Evolutionary conservation across 2,888 invertebrate species (phyloP), one percentile per base, ranked within the genome.

Genomic region (Torymus auratus): DNA sequence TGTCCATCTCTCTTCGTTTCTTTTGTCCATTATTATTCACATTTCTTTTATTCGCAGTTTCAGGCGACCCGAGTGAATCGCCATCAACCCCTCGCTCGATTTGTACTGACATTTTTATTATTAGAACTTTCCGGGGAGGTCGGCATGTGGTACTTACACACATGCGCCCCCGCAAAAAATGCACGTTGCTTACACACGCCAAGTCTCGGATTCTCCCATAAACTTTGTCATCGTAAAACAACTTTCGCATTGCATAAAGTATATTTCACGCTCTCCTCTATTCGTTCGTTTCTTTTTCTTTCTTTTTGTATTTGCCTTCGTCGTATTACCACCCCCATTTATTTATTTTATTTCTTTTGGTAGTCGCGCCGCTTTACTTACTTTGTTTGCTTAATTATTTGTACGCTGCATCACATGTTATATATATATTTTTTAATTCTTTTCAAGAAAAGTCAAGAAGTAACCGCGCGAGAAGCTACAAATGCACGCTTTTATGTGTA

Each of bases 21-120:
- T 80, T 82, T 78, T 80, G 74, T 69, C 56, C 28, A 15, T 78
- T 55, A 14, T 75, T 76, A 78, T 79, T 75, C 69, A 68, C 75
- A 81, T 81, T 84, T 78, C 28, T 78, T 41, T 83, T 84, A 84
- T 82, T 65, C 50, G 62, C 69, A 53, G 55, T 82, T 28, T 84
- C 85, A 85, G 84, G 84, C 83, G 78, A 84, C 83, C 83, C 81
- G 41, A 41, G 41, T 41, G 41, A 41, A 41, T 41, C 41, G 41
- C 86, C 77, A 82, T 83, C 81, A 80, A 62, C 77, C 84, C 82
- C 78, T 84, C 84, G 88, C 85, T 88, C 86, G 85, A 88, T 89
- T 89, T 89, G 89, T 89, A 89, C 89, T 89, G 89, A 88, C 86
- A 88, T 89, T 88, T 41, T 80, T 84, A 87, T 90, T 89, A 78